A percentile compares a stretch with the other conserved stretches of the same genome.
Evolutionary conservation across 2,797 vertebrate genomes (phyloP).

Genomic region (Scarus forsteni): DNA sequence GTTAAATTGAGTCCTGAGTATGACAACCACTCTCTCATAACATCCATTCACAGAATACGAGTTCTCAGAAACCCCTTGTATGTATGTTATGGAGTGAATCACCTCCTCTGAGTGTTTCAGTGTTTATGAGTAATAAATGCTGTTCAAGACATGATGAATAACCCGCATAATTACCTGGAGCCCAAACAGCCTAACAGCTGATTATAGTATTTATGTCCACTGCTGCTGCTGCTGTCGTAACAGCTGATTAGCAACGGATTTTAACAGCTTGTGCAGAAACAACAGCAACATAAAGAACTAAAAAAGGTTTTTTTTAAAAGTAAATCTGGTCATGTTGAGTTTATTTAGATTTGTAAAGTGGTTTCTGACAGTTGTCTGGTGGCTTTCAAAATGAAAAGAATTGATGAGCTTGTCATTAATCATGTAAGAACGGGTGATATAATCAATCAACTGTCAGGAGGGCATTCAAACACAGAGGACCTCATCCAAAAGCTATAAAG

Average conservation of each 20-base stretch:
- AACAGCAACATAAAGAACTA: not conserved
- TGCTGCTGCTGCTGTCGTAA: slow-evolving; percentile 41
- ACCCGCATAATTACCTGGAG: slow-evolving; percentile 50
- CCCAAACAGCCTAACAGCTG: slow-evolving; percentile 51
- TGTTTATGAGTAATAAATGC: slow-evolving; percentile 43
- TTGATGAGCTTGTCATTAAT: slow-evolving; percentile 22
- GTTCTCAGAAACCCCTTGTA: not conserved
- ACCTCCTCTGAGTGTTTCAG: not conserved
- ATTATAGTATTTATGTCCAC: slow-evolving; percentile 46
- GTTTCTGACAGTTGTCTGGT: slow-evolving; percentile 12
- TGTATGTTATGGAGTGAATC: not conserved
- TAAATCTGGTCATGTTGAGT: not conserved
- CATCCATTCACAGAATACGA: not conserved
- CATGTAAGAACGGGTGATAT: not conserved
- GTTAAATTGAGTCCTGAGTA: no score
- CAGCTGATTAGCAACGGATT: slow-evolving; percentile 50
- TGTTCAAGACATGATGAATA: slow-evolving; percentile 36
- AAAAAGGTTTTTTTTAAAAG: slow-evolving; percentile 6
- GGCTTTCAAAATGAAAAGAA: slow-evolving; percentile 19
- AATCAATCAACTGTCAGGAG: slow-evolving; percentile 6
- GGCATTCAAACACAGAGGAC: slow-evolving; percentile 16
- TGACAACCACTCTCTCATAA: no score
- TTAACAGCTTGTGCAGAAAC: slow-evolving; percentile 28
- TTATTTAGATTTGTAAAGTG: slow-evolving; percentile 11
- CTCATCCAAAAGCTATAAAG: slow-evolving; percentile 3